Evolutionary conservation across 2,797 vertebrate genomes (phyloP), one percentile per base, ranked within the genome.

Genomic region (Sternarchorhynchus goeldii): DNA sequence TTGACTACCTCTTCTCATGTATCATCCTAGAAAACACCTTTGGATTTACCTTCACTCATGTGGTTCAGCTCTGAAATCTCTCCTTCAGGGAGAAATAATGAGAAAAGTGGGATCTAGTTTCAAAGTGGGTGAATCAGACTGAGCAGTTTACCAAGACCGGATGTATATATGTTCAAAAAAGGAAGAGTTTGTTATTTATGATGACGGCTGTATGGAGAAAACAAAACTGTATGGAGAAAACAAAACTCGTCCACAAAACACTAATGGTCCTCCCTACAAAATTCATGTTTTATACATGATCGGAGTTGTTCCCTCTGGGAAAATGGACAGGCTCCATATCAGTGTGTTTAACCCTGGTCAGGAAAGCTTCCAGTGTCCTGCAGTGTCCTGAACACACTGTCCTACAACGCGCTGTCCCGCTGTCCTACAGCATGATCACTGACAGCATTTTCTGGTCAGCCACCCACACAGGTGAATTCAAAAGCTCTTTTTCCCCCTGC

Each of bases 191-290:
- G 8, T 66, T 66, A 41, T 21, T 66, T 41, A 21, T 66, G 64
- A 12, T 45, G 64, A 21, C 36, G 36, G n/a, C 0, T 41, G 64
- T 41, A 21, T 21, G 36, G n/a, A 21, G 64, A 10, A 16, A 66
- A 66, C 41, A 8, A 66, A 66, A 66, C 21, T 39, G 20, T 12
- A 21, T 21, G 36, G n/a, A 21, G 64, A 10, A 16, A 66, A 66
- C 41, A 8, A 66, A 66, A 66, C 21, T 39, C 14, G n/a, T 29
- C 62, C n/a, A 64, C 60, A 34, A 64, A 64, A 64, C 62, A 64
- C 36, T 1, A 32, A 25, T 66, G 64, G 36, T 10, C 64, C 21
- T 21, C 64, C 64, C 8, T 41, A n/a, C 8, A 39, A 36, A 2
- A 7, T 8, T 21, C 45, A 66, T 66, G 7, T 66, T 66, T 66